Percentiles rank a stretch among this genome's conserved stretches.
Conservation (phyloP, 2,888 invertebrate genomes). For the Synanthedon tipuliformis region DNA sequence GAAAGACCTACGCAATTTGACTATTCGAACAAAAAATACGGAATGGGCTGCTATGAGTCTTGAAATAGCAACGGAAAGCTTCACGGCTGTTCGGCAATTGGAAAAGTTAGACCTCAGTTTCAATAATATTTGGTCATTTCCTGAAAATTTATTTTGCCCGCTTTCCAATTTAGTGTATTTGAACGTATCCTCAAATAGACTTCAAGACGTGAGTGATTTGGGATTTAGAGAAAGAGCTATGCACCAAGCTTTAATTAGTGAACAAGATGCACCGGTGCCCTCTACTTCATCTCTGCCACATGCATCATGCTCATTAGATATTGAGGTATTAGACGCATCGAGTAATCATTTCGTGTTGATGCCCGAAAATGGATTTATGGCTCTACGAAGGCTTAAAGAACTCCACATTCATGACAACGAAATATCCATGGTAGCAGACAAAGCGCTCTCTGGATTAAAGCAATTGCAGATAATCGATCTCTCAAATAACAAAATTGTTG, state of each 20-base stretch:
- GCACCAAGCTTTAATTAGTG: constrained; percentile 75
- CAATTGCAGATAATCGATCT: constrained; percentile 87
- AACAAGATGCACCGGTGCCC: constrained; percentile 61
- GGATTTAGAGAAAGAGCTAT: constrained; percentile 82
- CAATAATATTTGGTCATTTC: constrained; percentile 91
- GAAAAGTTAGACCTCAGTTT: constrained; percentile 87
- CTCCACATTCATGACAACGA: constrained; percentile 89
- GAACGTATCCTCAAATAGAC: constrained; percentile 87
- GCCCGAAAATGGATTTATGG: constrained; percentile 85
- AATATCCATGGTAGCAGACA: constrained; percentile 88
- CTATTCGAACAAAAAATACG: constrained; percentile 85
- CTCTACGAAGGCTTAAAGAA: constrained; percentile 80
- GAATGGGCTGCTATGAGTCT: constrained; percentile 87
- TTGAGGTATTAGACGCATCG: constrained; percentile 86
- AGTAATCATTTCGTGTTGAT: constrained; percentile 86
- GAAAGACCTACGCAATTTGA: constrained; percentile 84
- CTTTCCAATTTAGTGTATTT: constrained; percentile 81
- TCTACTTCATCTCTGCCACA: constrained; percentile 52
- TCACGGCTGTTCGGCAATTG: constrained; percentile 80
- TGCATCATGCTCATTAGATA: constrained; percentile 79
- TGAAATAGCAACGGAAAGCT: constrained; percentile 83
- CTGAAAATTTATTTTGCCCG: constrained; percentile 86
- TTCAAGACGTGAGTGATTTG: constrained; percentile 89
- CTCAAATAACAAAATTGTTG: constrained; percentile 90
- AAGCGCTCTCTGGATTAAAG: constrained; percentile 83